These are phyloP conservation scores for Thecophora atra DNA, from an alignment of 2,888 invertebrate species.

Conservation along the genomic window DNA sequence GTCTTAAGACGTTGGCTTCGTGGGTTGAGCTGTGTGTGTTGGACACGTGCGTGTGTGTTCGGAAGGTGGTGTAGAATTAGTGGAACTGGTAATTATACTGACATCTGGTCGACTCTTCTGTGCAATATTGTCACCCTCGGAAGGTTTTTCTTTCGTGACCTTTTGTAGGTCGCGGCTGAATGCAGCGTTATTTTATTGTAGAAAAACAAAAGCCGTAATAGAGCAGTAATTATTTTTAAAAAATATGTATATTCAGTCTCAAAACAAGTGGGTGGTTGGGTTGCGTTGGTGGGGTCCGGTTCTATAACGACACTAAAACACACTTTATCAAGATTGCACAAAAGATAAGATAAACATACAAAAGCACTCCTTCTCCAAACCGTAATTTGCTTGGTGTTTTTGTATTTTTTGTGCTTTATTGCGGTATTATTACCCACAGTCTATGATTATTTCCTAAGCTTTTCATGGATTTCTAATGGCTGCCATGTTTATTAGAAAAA, in stretches of 20 bases:
- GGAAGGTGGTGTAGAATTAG: neutral
- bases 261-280: neutral
- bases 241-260: neutral
- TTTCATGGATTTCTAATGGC: slow-evolving; percentile 14
- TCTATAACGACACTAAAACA: slow-evolving; percentile 16
- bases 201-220: neutral
- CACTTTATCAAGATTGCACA: slow-evolving; percentile 30
- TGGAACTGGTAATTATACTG: slow-evolving; percentile 31
- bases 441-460: neutral
- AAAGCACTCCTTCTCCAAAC: neutral
- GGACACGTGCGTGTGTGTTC: slow-evolving; percentile 1
- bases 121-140: slow-evolving; percentile 12
- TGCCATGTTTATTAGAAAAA: neutral
- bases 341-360: slow-evolving; percentile 26
- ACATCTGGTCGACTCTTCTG: slow-evolving; percentile 6
- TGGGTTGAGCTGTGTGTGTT: slow-evolving; percentile 31
- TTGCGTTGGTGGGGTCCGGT: neutral
- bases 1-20: slow-evolving; percentile 43
- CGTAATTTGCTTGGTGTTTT: neutral
- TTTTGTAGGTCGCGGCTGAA: too few species aligned
- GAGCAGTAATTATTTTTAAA: neutral
- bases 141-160: slow-evolving; percentile 1
- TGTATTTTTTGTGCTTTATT: too few species aligned
- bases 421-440: neutral
- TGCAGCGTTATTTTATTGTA: neutral